Evolutionary conservation across 2,797 vertebrate genomes (phyloP), one percentile per base, ranked within the genome.

Genomic region (Diglossa cyanea): DNA sequence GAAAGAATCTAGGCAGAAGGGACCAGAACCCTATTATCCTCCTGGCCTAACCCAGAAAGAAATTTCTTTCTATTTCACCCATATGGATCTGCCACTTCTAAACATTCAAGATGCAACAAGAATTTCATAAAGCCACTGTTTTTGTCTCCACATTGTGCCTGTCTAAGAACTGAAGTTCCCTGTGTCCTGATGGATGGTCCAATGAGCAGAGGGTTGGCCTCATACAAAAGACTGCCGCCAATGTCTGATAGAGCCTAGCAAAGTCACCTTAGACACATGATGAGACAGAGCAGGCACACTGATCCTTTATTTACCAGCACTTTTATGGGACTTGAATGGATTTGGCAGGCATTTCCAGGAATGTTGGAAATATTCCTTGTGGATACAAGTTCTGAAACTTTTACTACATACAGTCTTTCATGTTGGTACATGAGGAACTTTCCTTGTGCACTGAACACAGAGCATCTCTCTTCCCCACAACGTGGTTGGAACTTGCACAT

Each of bases 401-500:
- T 83, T 80, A 8, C 13, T 45, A 4, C 31, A 8, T 6, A 3
- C 8, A 14, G 6, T 57, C 18, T 78, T 61, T 68, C 9, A 5
- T 14, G 17, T 35, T 50, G 30, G 16, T 18, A 15, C 2, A 1
- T 13, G n/a, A 53, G 8, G 37, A 78, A 28, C 13, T 84, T 86
- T 44, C 54, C 20, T 51, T 40, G 45, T 53, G 16, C 2, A 2
- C 21, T 77, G 17, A 55, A 19, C 45, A n/a, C 4, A 35, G 8
- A 58, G 8, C 30, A 57, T 51, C 24, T 74, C 3, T 62, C 5
- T 50, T 42, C 33, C 9, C 8, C 12, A 8, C 8, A 9, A 3
- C 0, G 0, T 10, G 13, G 15, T 6, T 60, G 48, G 58, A 79
- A 13, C 17, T 60, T 57, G 6, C 9, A 23, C 7, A 37, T 94